Base-by-base conservation (phyloP, 2,797 vertebrate species). In the Amblyopsis hoosieri region DNA sequence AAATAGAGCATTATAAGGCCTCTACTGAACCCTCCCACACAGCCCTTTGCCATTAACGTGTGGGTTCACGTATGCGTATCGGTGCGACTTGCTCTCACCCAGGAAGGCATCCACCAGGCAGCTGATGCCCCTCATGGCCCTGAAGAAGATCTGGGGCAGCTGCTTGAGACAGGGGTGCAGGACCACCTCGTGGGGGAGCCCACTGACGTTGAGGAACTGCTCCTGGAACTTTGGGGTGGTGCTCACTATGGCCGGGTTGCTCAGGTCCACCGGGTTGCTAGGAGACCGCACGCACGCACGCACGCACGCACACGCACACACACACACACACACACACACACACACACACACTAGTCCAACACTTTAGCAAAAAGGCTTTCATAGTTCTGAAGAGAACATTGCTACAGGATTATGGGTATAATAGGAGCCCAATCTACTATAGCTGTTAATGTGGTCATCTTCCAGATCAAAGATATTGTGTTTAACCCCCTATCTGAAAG, bases 141-240 rank as follows among this genome's bases (percentile, higher is more conserved):
- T 94, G 86, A 97, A 98, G 92, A 98, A 98, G 87, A 98, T 98
- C 69, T 97, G 96, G 86, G 97, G 96, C 69, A 98, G 94, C 86
- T 98, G 96, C 83, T 96, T 96, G 82, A 98, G 94, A 92, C 97
- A 98, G 50, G 94, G 95, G 82, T 97, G 97, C 78, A 97, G 93
- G 77, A 96, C 94, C 77, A 96, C 90, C 72, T 98, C 96, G 85
- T 97, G 97, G 29, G 95, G 93, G 83, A 97, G 94, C 53, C 95
- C 94, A 23, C 94, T 97, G 78, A 96, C 94, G 88, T 93, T 96
- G 58, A 98, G 91, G 82, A 98, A 97, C 91, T 97, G 95, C 80
- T 98, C 96, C 91, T 98, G 97, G 93, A 98, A 98, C 91, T 97
- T 98, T 66, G 97, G 97, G 68, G 97, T 97, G 86, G 97, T 97